phyloP scores from a whole-genome alignment of 2,797 vertebrate genomes.

The Ctenopoma multispine region DNA sequence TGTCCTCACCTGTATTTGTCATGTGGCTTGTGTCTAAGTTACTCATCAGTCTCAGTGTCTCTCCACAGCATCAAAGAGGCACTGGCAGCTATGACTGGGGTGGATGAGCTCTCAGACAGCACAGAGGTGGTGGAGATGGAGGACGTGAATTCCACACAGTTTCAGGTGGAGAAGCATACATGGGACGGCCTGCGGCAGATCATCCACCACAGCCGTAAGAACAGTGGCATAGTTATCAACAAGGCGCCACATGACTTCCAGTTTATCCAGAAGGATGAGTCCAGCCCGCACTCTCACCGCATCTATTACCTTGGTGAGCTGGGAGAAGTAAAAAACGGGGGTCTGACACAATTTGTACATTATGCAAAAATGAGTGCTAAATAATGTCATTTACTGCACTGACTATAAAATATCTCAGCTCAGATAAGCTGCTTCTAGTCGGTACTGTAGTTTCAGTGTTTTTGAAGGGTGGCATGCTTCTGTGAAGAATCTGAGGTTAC shows the following conservation, averaged over 20 bases:
- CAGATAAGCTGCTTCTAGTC: neutral
- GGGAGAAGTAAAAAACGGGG: neutral
- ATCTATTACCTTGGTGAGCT: constrained; percentile 94
- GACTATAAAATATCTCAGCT: neutral
- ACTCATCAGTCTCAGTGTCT: constrained; percentile 18
- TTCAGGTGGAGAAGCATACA: constrained; percentile 93
- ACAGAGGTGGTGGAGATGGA: constrained; percentile 90
- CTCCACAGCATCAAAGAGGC: constrained; percentile 48
- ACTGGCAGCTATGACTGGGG: constrained; percentile 86
- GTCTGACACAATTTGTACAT: neutral
- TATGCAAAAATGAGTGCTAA: neutral
- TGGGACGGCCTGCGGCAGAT: constrained; percentile 94
- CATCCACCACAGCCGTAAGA: constrained; percentile 94
- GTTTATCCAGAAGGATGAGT: constrained; percentile 92
- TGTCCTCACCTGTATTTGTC: neutral
- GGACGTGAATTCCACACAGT: constrained; percentile 84
- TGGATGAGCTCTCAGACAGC: constrained; percentile 86
- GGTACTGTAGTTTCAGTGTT: constrained; percentile 15
- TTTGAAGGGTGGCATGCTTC: constrained; percentile 25
- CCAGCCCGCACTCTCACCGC: constrained; percentile 92
- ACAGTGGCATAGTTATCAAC: constrained; percentile 91
- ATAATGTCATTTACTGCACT: neutral
- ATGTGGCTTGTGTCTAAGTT: neutral
- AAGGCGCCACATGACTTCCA: constrained; percentile 97
- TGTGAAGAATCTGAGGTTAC: constrained; percentile 45